Evolutionary conservation across 2,888 invertebrate species (phyloP).

Genomic region (Clusia tigrina): DNA sequence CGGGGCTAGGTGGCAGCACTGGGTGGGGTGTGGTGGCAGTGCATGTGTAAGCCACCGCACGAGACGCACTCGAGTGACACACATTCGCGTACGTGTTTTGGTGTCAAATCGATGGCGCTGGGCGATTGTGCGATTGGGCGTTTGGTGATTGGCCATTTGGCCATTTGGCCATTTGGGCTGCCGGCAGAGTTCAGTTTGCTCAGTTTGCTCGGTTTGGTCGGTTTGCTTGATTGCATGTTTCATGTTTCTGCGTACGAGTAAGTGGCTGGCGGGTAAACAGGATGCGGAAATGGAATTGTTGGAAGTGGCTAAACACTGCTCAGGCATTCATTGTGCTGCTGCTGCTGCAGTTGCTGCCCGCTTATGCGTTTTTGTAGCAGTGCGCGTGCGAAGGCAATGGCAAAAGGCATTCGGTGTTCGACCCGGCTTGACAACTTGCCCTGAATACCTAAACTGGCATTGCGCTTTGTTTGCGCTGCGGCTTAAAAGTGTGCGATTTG

Average conservation of each 20-base stretch:
- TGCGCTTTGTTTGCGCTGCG: too few species aligned
- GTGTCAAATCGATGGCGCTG: neutral
- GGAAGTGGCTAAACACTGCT: slow-evolving; percentile 1
- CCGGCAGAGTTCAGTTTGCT: too few species aligned
- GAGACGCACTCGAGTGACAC: slow-evolving; percentile 16
- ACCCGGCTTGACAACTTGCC: too few species aligned
- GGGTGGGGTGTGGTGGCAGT: neutral
- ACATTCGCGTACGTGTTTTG: neutral
- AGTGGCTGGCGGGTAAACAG: neutral
- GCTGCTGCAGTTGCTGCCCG: neutral
- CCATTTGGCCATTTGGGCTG: neutral
- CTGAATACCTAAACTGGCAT: too few species aligned
- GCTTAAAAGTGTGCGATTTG: too few species aligned
- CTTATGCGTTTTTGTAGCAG: neutral
- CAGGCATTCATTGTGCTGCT: neutral
- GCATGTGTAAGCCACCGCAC: neutral
- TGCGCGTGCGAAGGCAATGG: neutral
- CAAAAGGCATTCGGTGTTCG: too few species aligned
- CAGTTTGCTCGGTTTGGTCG: neutral
- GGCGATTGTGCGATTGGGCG: neutral
- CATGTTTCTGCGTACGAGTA: neutral
- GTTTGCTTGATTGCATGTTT: slow-evolving; percentile 5
- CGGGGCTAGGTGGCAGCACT: neutral
- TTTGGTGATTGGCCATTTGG: neutral
- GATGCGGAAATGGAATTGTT: neutral